Percentiles rank a stretch among this genome's conserved stretches.
phyloP scores from a whole-genome alignment of 2,888 invertebrate genomes.

The Lasioglossum figueresi region DNA sequence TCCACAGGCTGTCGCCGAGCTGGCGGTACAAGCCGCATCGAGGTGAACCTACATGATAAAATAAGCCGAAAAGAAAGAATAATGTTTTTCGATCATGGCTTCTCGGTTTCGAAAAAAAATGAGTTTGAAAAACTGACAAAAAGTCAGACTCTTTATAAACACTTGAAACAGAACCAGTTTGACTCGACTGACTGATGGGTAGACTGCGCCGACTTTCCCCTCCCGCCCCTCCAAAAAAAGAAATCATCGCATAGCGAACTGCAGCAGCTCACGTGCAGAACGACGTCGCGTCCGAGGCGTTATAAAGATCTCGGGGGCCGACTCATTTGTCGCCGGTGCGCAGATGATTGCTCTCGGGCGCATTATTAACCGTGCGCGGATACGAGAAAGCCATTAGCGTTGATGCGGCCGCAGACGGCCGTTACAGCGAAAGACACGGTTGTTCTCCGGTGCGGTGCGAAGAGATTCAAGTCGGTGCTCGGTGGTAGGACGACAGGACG shows the following conservation, averaged over 20 bases:
- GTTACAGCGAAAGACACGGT: conserved; percentile 2
- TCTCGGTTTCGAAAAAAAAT: neutral
- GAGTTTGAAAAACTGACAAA: no score
- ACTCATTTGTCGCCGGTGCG: neutral
- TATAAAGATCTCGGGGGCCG: neutral
- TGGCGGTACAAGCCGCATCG: neutral
- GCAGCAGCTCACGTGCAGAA: neutral
- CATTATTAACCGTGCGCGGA: conserved; percentile 6
- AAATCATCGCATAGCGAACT: neutral
- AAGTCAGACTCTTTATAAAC: no score
- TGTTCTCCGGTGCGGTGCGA: neutral
- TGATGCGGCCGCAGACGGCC: neutral
- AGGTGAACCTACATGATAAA: neutral
- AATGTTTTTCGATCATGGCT: neutral
- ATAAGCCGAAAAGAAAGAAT: neutral
- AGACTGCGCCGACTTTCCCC: neutral
- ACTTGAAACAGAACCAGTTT: neutral
- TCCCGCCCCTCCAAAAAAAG: no score
- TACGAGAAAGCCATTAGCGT: conserved; percentile 13
- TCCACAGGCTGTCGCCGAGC: neutral
- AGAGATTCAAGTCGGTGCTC: neutral
- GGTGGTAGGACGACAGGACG: conserved; percentile 21
- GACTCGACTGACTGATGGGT: neutral
- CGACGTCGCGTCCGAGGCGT: neutral
- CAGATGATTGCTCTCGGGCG: neutral